Evolutionary conservation across 2,113 vertebrate species (phyloP), one percentile per base, ranked within the genome.

Genomic region (Nibea coibor): DNA sequence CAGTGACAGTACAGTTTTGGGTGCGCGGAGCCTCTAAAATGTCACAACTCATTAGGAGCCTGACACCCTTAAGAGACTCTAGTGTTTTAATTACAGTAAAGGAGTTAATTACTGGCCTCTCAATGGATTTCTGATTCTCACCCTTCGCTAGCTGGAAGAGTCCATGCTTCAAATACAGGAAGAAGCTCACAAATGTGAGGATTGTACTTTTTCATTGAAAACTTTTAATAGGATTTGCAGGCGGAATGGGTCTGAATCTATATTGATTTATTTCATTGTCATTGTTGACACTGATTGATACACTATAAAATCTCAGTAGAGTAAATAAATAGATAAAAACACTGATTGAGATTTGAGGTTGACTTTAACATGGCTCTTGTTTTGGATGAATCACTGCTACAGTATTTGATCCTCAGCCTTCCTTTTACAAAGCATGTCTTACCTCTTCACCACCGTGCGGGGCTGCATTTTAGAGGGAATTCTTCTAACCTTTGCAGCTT

Each of bases 81-180:
- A 48, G 90, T 92, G 91, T 95, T 96, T 97, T 97, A 97, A 98
- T 99, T 97, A 97, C 95, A 95, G 93, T 84, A 88, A 72, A 91
- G 90, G 94, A 97, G 96, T 97, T 97, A 97, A 97, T 96, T 96
- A 95, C 85, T 68, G 66, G 80, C 77, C 71, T 88, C 92, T 91
- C 89, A 19, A 42, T 74, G 89, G 88, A 90, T 69, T 83, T 85
- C 73, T 61, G 65, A 64, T 82, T 87, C 75, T 83, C 82, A 75
- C 63, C 72, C 76, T 83, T 79, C 20, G 79, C 77, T 72, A 51
- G 62, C 47, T 8, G 17, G 12, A 19, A 63, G 54, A 65, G 68
- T 35, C 43, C 68, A 66, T 61, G 39, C 74, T 86, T 87, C 63
- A 71, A 81, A 86, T 57, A 68, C 53, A 57, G 42, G 48, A 69